phyloP scores from a whole-genome alignment of 1,140 invertebrate species.

The Cardiocondyla obscurior region DNA sequence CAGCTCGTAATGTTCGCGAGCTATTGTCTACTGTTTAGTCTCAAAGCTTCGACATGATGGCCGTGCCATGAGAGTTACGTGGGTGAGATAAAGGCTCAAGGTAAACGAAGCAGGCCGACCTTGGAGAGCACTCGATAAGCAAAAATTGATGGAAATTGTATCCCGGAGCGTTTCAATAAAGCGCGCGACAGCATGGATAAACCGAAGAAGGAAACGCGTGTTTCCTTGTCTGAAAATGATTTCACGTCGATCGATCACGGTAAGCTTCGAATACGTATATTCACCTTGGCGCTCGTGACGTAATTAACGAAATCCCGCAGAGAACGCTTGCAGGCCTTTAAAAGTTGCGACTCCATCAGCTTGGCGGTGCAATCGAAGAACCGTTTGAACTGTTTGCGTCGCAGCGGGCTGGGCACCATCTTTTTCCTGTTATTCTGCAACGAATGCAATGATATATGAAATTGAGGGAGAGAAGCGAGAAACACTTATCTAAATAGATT shows the following conservation, averaged over 20 bases:
- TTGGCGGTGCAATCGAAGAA: constrained; percentile 94
- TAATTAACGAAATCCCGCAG: constrained; percentile 91
- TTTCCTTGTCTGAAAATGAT: constrained; percentile 25
- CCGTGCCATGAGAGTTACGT: not conserved
- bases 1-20: not conserved
- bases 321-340: constrained; percentile 90
- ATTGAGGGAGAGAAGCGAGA: not conserved
- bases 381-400: constrained; percentile 88
- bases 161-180: constrained; percentile 11
- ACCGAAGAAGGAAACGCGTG: constrained; percentile 7
- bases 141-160: constrained; percentile 27
- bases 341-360: constrained; percentile 94
- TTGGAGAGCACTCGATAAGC: not conserved
- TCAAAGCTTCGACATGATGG: not conserved
- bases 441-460: not conserved
- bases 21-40: not conserved
- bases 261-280: not conserved
- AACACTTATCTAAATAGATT: not conserved
- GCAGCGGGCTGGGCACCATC: constrained; percentile 89
- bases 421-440: constrained; percentile 90
- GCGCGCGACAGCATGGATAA: not conserved
- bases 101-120: not conserved
- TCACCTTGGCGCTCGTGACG: constrained; percentile 82
- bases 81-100: not conserved
- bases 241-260: not conserved